Evolutionary conservation across 2,888 invertebrate species (phyloP).

Genomic region (Bembecia ichneumoniformis): DNA sequence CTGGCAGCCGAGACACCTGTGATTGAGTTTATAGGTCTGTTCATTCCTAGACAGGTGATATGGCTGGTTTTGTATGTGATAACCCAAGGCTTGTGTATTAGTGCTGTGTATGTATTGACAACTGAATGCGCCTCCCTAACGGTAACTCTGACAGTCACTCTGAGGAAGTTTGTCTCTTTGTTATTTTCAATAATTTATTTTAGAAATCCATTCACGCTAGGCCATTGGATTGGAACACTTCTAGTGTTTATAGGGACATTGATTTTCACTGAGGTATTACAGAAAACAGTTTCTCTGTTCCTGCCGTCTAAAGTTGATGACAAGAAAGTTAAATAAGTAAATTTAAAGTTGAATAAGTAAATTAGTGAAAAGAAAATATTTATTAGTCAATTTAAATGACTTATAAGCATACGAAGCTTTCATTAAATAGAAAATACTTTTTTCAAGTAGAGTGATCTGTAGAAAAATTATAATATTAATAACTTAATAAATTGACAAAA

Average conservation of each 20-base stretch:
- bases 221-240: constrained; percentile 92
- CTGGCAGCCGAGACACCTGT: constrained; percentile 78
- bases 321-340: constrained; percentile 39
- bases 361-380: too few species aligned
- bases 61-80: constrained; percentile 86
- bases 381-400: too few species aligned
- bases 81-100: constrained; percentile 94
- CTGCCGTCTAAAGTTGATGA: constrained; percentile 30
- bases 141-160: constrained; percentile 95
- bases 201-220: constrained; percentile 90
- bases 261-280: constrained; percentile 87
- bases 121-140: constrained; percentile 95
- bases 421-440: too few species aligned
- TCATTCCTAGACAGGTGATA: constrained; percentile 81
- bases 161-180: constrained; percentile 95
- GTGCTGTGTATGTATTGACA: constrained; percentile 93
- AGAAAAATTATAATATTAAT: too few species aligned
- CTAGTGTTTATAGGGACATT: constrained; percentile 94
- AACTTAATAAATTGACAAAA: too few species aligned
- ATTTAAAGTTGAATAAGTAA: too few species aligned
- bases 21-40: constrained; percentile 73
- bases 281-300: constrained; percentile 54
- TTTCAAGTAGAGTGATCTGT: too few species aligned
- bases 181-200: constrained; percentile 97
- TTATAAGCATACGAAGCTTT: too few species aligned